Percentiles rank a stretch among this genome's conserved stretches.
Evolutionary conservation across 92 coral and sea anemone genomes (phyloP).

Genomic region (Epizoanthus scotinus): DNA sequence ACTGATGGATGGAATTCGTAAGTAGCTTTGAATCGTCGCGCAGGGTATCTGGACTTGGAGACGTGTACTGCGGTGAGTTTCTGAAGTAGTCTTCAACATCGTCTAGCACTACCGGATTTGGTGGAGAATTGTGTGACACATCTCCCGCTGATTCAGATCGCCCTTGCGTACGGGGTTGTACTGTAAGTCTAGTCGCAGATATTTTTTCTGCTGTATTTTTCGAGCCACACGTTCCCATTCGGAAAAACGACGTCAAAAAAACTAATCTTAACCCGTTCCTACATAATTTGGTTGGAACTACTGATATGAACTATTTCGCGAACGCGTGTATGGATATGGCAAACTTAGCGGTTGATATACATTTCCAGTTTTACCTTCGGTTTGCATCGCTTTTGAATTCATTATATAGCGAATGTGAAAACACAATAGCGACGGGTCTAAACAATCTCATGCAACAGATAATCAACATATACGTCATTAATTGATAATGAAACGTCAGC

Average conservation of each 20-base stretch:
- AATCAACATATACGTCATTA: constrained; percentile 18
- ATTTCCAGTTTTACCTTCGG: not conserved
- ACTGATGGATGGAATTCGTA: not conserved
- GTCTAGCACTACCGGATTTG: not conserved
- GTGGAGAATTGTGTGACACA: not conserved
- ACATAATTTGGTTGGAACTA: not conserved
- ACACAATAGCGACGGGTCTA: not conserved
- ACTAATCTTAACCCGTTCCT: not conserved
- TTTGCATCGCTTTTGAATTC: not conserved
- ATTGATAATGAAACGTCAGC: constrained; percentile 13
- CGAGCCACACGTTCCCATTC: constrained; percentile 37
- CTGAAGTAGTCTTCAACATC: constrained; percentile 33
- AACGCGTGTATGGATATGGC: too few species aligned
- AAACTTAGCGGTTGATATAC: not conserved
- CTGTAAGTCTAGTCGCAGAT: not conserved
- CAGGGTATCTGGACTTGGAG: constrained; percentile 8
- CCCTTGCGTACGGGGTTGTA: not conserved
- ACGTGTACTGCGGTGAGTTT: not conserved
- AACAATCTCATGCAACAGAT: constrained; percentile 8
- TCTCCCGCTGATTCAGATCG: not conserved
- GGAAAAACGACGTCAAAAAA: not conserved
- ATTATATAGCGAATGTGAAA: not conserved
- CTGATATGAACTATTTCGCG: not conserved
- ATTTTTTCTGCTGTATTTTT: not conserved
- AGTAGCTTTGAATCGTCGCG: constrained; percentile 20